These are phyloP conservation scores for Leptopilina drosophilae DNA, from an alignment of 2,888 invertebrate species.

Conservation along the genomic window DNA sequence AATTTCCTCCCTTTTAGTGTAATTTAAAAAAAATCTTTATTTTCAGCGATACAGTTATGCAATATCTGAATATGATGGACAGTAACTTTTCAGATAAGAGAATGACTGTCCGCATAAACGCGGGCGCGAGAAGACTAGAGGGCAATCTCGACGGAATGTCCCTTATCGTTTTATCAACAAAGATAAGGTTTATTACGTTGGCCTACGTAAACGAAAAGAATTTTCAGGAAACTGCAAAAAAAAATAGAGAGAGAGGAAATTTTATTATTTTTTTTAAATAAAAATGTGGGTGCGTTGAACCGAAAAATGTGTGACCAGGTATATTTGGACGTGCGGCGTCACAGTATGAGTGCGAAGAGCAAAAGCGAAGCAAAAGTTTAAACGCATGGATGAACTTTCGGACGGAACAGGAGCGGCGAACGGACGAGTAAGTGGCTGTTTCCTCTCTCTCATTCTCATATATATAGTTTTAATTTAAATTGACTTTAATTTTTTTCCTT, in stretches of 20 bases:
- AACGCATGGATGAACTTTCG: slow-evolving; percentile 62
- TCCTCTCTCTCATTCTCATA: slow-evolving; percentile 58
- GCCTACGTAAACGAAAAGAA: slow-evolving; percentile 38
- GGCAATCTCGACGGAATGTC: slow-evolving; percentile 43
- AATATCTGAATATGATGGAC: slow-evolving; percentile 24
- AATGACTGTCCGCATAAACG: slow-evolving; percentile 9
- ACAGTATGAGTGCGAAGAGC: slow-evolving; percentile 50
- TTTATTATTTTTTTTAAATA: not conserved
- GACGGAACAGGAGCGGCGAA: slow-evolving; percentile 61
- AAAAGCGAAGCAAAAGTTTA: slow-evolving; percentile 62
- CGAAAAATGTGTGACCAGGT: slow-evolving; percentile 54
- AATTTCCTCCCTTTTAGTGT: not conserved
- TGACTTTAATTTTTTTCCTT: slow-evolving; percentile 49
- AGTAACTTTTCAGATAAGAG: slow-evolving; percentile 23
- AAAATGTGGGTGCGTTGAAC: slow-evolving; percentile 57
- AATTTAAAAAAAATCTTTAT: slow-evolving; percentile 8
- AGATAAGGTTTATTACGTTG: slow-evolving; percentile 48
- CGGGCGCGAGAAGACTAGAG: slow-evolving; percentile 5
- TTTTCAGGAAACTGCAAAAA: slow-evolving; percentile 50
- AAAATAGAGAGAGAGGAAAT: not conserved
- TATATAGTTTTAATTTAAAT: slow-evolving; percentile 60
- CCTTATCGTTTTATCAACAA: slow-evolving; percentile 54
- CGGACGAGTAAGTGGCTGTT: slow-evolving; percentile 63
- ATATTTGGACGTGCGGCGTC: slow-evolving; percentile 54
- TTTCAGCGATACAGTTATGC: slow-evolving; percentile 4